A percentile compares a stretch with the other conserved stretches of the same genome.
These are phyloP conservation scores for Neoarius graeffei DNA, from an alignment of 2,113 vertebrate genomes.

Conservation along the genomic window DNA sequence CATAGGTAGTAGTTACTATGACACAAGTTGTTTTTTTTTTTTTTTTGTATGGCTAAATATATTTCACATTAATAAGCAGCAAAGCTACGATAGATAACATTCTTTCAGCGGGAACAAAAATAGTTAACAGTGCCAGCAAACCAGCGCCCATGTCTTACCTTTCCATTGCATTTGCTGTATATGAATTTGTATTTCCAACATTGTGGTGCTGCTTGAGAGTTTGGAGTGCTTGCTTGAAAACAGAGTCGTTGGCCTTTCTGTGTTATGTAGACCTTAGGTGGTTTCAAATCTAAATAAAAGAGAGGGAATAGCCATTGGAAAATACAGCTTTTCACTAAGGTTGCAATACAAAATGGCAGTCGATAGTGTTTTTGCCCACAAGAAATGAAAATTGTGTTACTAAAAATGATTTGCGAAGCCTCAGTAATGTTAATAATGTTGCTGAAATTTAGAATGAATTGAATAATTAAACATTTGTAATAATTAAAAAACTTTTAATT, in stretches of 20 bases:
- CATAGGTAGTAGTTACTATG: background rate
- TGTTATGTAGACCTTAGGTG: background rate
- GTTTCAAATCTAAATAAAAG: conserved; percentile 29
- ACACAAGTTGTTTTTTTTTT: background rate
- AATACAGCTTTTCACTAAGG: conserved; percentile 58
- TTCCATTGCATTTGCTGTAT: conserved; percentile 48
- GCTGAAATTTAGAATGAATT: too few relatives aligned
- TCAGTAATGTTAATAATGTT: too few relatives aligned
- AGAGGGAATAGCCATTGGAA: background rate
- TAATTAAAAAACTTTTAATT: too few relatives aligned
- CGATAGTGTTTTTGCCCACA: background rate
- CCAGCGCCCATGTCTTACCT: conserved; percentile 1
- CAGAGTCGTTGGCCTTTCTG: rapidly evolving
- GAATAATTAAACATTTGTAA: too few relatives aligned
- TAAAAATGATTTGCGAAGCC: too few relatives aligned
- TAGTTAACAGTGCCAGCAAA: too few relatives aligned
- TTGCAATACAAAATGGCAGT: conserved; percentile 23
- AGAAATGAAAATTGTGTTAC: background rate
- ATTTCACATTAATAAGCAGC: background rate
- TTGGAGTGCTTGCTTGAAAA: background rate
- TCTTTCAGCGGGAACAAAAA: too few relatives aligned
- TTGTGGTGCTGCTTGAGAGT: rapidly evolving
- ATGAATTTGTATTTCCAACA: conserved; percentile 16
- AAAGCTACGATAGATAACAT: too few relatives aligned
- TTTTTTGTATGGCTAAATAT: background rate